Conservation (phyloP, 2,797 vertebrate species). For the Acanthurus lineatus region DNA sequence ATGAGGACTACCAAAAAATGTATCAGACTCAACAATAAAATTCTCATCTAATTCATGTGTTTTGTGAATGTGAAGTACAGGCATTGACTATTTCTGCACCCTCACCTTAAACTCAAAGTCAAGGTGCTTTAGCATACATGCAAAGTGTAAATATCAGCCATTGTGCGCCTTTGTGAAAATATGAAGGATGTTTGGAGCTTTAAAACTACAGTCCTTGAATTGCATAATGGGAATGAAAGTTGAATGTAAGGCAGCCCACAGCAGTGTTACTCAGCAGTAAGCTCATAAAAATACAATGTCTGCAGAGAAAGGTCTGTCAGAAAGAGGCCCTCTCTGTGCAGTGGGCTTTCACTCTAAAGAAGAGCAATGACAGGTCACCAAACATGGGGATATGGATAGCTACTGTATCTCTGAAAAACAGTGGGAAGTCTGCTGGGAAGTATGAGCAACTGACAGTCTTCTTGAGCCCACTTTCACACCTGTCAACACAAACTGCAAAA, state of each 20-base stretch:
- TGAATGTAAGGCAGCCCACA: constrained; percentile 28
- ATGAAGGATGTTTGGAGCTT: constrained; percentile 8
- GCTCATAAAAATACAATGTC: constrained; percentile 48
- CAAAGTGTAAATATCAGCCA: constrained; percentile 3
- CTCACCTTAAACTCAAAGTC: background rate
- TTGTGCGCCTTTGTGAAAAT: constrained; percentile 12
- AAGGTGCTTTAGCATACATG: background rate
- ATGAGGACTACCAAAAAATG: constrained; percentile 67
- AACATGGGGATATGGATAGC: constrained; percentile 40
- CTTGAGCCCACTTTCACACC: constrained; percentile 44
- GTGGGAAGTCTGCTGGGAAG: constrained; percentile 31
- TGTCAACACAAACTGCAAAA: constrained; percentile 45
- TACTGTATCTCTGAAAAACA: constrained; percentile 50
- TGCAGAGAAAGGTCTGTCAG: constrained; percentile 54
- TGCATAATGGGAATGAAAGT: constrained; percentile 28
- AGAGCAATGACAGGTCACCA: constrained; percentile 64
- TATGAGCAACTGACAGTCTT: constrained; percentile 50
- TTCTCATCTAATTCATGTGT: constrained; percentile 57
- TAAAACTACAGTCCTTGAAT: constrained; percentile 21
- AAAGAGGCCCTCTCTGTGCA: constrained; percentile 38
- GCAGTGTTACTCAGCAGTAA: constrained; percentile 24
- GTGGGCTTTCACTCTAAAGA: constrained; percentile 51
- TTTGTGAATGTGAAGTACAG: constrained; percentile 49
- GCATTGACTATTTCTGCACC: background rate
- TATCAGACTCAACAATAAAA: constrained; percentile 72